These are phyloP conservation scores for Lutra lutra DNA, from an alignment of 2,797 vertebrate species.

Conservation along the genomic window DNA sequence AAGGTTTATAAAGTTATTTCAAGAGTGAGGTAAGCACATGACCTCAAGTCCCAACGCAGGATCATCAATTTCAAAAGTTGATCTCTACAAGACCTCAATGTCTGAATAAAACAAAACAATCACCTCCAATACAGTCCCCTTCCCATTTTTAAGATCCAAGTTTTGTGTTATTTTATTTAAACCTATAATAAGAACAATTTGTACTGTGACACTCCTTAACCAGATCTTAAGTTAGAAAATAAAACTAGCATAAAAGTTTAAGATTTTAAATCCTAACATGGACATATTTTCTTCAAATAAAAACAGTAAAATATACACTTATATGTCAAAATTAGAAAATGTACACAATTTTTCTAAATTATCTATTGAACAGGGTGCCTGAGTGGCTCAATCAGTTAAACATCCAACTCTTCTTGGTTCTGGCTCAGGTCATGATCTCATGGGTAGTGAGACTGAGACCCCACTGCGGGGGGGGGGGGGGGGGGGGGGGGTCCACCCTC, in stretches of 20 bases:
- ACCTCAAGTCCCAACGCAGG: background rate
- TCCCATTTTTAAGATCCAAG: background rate
- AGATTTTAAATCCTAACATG: conserved; percentile 3
- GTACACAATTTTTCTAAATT: conserved; percentile 19
- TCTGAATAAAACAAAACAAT: conserved; percentile 8
- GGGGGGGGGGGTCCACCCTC: too few relatives aligned
- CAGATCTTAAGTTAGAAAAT: background rate
- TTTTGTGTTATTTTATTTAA: background rate
- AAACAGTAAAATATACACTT: conserved; percentile 24
- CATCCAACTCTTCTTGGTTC: too few relatives aligned
- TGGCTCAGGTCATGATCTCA: too few relatives aligned
- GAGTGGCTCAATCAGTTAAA: too few relatives aligned
- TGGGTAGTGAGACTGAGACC: too few relatives aligned
- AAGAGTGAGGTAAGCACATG: background rate
- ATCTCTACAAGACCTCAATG: background rate
- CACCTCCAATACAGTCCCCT: background rate
- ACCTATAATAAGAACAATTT: background rate
- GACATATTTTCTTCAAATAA: background rate
- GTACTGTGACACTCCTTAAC: background rate
- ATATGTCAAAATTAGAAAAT: background rate
- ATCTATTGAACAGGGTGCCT: background rate
- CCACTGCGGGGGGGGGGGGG: too few relatives aligned
- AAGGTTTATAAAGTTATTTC: background rate
- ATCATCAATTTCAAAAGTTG: background rate
- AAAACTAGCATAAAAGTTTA: background rate